Percentiles rank a stretch among this genome's conserved stretches.
Evolutionary conservation across 2,113 vertebrate genomes (phyloP).

Genomic region (Tauraco erythrolophus): DNA sequence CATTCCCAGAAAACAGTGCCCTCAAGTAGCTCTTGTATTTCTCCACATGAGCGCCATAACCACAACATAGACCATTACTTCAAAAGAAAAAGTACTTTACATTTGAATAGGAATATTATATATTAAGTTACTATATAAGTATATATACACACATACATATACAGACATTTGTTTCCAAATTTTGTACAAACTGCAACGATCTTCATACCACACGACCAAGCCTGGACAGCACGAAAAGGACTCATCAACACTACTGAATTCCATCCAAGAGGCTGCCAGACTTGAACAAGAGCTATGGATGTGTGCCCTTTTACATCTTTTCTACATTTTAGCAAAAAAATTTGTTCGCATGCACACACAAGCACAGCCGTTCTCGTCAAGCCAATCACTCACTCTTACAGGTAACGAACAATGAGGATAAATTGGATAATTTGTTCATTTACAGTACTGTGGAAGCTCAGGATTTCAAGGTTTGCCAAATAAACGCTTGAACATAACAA

Average conservation of each 20-base stretch:
- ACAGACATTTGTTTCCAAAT: conserved; percentile 9
- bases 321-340: background rate
- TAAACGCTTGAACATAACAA: background rate
- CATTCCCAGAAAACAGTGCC: background rate
- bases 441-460: background rate
- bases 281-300: background rate
- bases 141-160: background rate
- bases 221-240: conserved; percentile 5
- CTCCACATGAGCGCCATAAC: background rate
- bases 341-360: background rate
- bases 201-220: conserved; percentile 47
- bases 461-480: background rate
- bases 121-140: conserved; percentile 55
- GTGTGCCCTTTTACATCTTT: background rate
- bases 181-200: conserved; percentile 42
- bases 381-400: background rate
- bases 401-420: background rate
- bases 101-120: conserved; percentile 62
- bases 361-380: conserved; percentile 13
- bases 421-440: background rate
- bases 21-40: background rate
- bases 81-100: conserved; percentile 45
- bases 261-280: conserved; percentile 16
- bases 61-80: conserved; percentile 23
- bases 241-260: background rate